Base-by-base conservation (phyloP, 1,140 invertebrate genomes). In the Chelonus insularis region DNA sequence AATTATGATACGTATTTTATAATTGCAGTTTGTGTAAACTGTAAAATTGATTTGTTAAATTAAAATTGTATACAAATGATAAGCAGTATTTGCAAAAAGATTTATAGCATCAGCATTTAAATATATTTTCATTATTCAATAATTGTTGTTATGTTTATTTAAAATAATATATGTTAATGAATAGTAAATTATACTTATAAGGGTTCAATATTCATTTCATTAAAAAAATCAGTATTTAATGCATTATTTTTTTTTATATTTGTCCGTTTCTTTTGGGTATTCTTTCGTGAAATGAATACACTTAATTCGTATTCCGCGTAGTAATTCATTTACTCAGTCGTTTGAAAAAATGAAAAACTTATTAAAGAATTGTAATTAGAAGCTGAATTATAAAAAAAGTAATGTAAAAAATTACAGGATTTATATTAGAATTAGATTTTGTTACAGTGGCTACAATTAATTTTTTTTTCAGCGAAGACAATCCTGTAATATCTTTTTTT, bases 361-460 rank as follows among this genome's bases (percentile, higher is more conserved):
- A 58, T 63, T 66, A 54, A 62, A 64, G 63, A 59, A 55, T 32
- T 45, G 66, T 71, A 56, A 57, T 57, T 61, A 39, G 67, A 70
- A 67, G 62, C 62, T 56, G 47, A 48, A 64, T 41, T 72, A 66
- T 63, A 72, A 68, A 72, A 66, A 60, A 69, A 68, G 60, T 60
- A 67, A 68, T 70, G 56, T 71, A 71, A 72, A 73, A 63, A 62
- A 64, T 63, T 63, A 68, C 64, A 65, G 51, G 62, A 62, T 63
- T 55, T 65, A 65, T 61, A 62, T 58, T 34, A 57, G n/a, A n/a
- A n/a, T n/a, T 45, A 60, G 41, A 61, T 32, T 59, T 58, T 47
- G 55, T 59, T 57, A 60, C 59, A 52, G 55, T 58, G 54, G 59
- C 59, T 64, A 62, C 51, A 60, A 59, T 41, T 20, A n/a, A n/a